These are phyloP conservation scores for Pagrus major DNA, from an alignment of 2,113 vertebrate species.

Conservation along the genomic window DNA sequence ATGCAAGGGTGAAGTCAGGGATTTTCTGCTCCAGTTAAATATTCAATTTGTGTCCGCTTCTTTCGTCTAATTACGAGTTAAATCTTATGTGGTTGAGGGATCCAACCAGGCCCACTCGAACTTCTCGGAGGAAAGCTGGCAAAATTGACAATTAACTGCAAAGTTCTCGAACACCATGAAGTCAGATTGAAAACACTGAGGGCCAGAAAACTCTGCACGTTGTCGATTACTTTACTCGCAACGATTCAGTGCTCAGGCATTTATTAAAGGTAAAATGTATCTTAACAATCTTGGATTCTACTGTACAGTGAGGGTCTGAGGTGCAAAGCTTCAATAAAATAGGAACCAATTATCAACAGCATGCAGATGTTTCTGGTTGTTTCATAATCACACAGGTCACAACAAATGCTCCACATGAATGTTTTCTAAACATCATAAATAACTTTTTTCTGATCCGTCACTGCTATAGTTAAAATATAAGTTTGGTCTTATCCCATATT, in stretches of 20 bases:
- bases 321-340: neutral
- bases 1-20: constrained; percentile 1
- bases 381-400: neutral
- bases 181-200: neutral
- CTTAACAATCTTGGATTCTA: neutral
- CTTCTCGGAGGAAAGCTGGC: neutral
- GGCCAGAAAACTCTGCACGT: neutral
- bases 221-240: neutral
- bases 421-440: neutral
- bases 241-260: neutral
- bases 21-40: constrained; percentile 60
- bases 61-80: constrained; percentile 35
- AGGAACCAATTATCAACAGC: neutral
- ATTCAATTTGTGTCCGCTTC: constrained; percentile 50
- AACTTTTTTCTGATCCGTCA: neutral
- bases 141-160: neutral
- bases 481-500: too few species aligned
- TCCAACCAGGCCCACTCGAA: constrained; percentile 1
- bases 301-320: neutral
- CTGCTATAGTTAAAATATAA: neutral
- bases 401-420: neutral
- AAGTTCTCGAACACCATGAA: neutral
- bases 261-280: neutral
- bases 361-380: neutral
- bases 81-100: constrained; percentile 13